Evolutionary conservation across 2,888 invertebrate genomes (phyloP).

Genomic region (Ochlodes sylvanus): DNA sequence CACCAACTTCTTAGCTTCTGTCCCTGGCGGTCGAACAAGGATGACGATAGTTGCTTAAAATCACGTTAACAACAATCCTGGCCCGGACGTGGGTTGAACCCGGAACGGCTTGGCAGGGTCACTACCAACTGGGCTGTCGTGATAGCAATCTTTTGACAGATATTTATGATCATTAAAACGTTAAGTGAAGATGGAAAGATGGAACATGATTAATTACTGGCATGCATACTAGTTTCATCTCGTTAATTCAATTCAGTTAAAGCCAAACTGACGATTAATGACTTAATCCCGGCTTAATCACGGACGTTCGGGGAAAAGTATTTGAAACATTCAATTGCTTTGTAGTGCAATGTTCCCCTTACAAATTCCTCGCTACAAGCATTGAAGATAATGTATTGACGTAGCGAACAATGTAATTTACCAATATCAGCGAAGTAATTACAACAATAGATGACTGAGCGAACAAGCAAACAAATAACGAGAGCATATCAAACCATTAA

Average conservation of each 20-base stretch:
- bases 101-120: slow-evolving; percentile 3
- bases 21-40: no score
- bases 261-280: not conserved
- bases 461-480: not conserved
- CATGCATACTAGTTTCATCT: not conserved
- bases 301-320: not conserved
- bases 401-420: slow-evolving; percentile 13
- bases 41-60: no score
- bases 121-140: not conserved
- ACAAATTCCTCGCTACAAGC: slow-evolving; percentile 13
- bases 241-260: no score
- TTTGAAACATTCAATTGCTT: slow-evolving; percentile 5
- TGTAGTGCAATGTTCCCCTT: not conserved
- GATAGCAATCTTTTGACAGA: not conserved
- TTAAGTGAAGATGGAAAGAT: not conserved
- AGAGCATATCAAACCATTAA: not conserved
- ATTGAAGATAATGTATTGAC: slow-evolving; percentile 22
- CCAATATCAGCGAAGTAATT: slow-evolving; percentile 10
- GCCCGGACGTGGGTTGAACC: not conserved
- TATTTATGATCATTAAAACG: not conserved
- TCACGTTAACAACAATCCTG: not conserved
- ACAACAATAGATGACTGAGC: slow-evolving; percentile 16
- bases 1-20: no score
- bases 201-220: not conserved
- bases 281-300: not conserved